A percentile compares a stretch with the other conserved stretches of the same genome.
Evolutionary conservation across 2,113 vertebrate species (phyloP).

Genomic region (Nanorana parkeri): DNA sequence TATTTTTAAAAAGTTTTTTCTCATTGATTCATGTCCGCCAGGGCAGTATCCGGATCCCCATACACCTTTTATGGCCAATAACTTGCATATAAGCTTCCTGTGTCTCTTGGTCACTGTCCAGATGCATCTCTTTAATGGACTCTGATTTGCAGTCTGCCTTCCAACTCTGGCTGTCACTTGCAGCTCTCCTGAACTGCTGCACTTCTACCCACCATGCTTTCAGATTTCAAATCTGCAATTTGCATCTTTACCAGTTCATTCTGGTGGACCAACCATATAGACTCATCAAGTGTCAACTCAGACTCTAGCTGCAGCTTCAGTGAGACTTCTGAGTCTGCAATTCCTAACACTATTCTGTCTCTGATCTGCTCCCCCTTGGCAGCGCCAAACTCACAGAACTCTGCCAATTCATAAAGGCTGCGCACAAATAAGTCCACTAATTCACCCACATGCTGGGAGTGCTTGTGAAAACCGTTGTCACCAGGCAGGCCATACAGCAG

Average conservation of each 20-base stretch:
- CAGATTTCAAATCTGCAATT: neutral
- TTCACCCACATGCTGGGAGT: no score
- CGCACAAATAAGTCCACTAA: no score
- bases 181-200: neutral
- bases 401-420: no score
- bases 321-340: slow-evolving; percentile 33
- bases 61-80: no score
- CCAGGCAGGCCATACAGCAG: neutral
- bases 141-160: neutral
- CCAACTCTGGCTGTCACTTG: neutral
- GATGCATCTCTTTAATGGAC: no score
- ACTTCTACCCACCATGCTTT: slow-evolving; percentile 28
- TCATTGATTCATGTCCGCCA: no score
- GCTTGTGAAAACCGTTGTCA: no score
- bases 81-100: no score
- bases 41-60: no score
- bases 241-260: slow-evolving; percentile 43
- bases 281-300: slow-evolving; percentile 46
- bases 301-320: slow-evolving; percentile 53
- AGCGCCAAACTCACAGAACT: slow-evolving; percentile 48
- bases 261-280: slow-evolving; percentile 36
- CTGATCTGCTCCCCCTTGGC: slow-evolving; percentile 45
- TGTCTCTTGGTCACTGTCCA: no score
- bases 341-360: slow-evolving; percentile 47
- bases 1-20: no score